phyloP scores from a whole-genome alignment of 2,888 invertebrate genomes.

The Eupithecia abbreviata region DNA sequence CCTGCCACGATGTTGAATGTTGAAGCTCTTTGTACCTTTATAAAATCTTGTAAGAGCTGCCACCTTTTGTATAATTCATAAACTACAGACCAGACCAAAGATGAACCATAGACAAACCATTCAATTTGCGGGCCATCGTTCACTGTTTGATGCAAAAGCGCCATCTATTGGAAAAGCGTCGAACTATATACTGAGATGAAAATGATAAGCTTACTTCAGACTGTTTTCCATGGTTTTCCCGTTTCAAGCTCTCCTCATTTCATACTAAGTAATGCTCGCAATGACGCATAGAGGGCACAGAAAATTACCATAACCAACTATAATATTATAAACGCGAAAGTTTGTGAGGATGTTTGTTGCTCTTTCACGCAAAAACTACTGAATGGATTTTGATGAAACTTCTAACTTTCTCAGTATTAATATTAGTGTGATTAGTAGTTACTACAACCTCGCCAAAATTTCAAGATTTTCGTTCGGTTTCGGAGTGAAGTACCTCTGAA shows the following conservation, averaged over 20 bases:
- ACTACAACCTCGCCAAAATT: too few relatives aligned
- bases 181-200: not conserved
- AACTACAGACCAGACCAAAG: not conserved
- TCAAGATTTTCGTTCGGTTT: too few relatives aligned
- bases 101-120: not conserved
- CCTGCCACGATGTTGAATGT: not conserved
- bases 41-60: not conserved
- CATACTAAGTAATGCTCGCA: not conserved
- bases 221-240: not conserved
- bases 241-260: not conserved
- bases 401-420: too few relatives aligned
- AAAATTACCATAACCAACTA: not conserved
- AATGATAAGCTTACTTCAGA: not conserved
- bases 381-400: too few relatives aligned
- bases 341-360: too few relatives aligned
- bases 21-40: not conserved
- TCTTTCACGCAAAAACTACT: too few relatives aligned
- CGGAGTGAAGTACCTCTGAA: too few relatives aligned
- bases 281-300: not conserved
- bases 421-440: too few relatives aligned
- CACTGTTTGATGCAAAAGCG: not conserved
- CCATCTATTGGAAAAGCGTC: slow-evolving; percentile 8
- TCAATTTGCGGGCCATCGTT: not conserved
- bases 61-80: not conserved
- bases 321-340: too few relatives aligned